Evolutionary conservation across 1,140 invertebrate genomes (phyloP).

Genomic region (Leptonema lineaticorne): DNA sequence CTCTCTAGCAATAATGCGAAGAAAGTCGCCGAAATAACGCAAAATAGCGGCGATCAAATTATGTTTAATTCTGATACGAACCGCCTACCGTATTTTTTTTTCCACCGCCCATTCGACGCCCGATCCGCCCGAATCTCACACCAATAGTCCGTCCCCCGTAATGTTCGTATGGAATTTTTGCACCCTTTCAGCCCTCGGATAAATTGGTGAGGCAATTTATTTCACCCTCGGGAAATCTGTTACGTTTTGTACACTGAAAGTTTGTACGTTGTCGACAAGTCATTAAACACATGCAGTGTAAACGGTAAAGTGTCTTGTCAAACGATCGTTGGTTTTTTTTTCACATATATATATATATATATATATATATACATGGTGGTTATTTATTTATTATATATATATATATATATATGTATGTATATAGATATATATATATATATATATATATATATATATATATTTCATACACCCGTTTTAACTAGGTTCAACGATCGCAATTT

Average conservation of each 20-base stretch:
- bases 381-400: too few species aligned
- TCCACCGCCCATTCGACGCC: neutral
- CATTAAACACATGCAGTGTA: conserved; percentile 12
- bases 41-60: conserved; percentile 12
- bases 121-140: neutral
- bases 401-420: too few species aligned
- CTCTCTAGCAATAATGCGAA: too few species aligned
- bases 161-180: conserved; percentile 5
- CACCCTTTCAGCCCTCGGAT: conserved; percentile 10
- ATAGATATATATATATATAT: too few species aligned
- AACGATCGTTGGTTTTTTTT: neutral
- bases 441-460: too few species aligned
- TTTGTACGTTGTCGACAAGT: conserved; percentile 18
- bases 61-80: conserved; percentile 1
- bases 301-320: neutral
- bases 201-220: conserved; percentile 23
- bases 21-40: neutral
- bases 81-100: too few species aligned
- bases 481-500: too few species aligned
- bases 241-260: conserved; percentile 8
- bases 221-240: conserved; percentile 24
- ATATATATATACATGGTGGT: too few species aligned
- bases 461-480: too few species aligned
- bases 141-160: too few species aligned
- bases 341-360: neutral